These are phyloP conservation scores for Aplodontia rufa DNA, from an alignment of 2,113 vertebrate genomes.

Conservation along the genomic window DNA sequence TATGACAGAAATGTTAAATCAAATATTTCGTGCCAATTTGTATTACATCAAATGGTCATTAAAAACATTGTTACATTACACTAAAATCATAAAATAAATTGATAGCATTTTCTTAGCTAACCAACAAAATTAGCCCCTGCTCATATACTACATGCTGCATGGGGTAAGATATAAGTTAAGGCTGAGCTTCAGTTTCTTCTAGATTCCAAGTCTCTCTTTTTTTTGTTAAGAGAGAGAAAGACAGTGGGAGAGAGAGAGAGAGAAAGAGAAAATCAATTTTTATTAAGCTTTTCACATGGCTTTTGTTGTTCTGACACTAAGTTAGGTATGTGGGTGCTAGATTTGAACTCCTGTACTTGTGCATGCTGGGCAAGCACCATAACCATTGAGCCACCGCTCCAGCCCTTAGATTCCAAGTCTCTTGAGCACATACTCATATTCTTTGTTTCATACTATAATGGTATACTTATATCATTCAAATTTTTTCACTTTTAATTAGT, in stretches of 20 bases:
- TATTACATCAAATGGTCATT: not conserved
- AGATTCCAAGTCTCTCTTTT: not conserved
- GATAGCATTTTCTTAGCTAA: not conserved
- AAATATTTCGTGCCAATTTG: not conserved
- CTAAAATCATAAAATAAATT: not conserved
- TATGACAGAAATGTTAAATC: not conserved
- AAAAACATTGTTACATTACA: not conserved
- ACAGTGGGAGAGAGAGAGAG: no score
- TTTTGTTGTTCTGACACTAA: no score
- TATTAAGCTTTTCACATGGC: no score
- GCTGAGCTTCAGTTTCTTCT: not conserved
- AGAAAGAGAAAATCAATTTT: no score
- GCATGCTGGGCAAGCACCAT: no score
- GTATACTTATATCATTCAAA: not conserved
- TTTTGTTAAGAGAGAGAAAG: no score
- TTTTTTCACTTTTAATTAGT: not conserved
- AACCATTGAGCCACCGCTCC: no score
- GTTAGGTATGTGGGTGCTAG: no score
- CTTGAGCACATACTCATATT: rapidly evolving
- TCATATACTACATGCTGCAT: not conserved
- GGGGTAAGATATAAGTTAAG: not conserved
- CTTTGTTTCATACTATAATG: not conserved
- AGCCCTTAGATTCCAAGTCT: not conserved
- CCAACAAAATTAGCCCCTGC: not conserved
- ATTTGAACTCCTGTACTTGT: no score